These are phyloP conservation scores for Diabrotica balteata DNA, from an alignment of 2,888 invertebrate genomes.

Conservation along the genomic window DNA sequence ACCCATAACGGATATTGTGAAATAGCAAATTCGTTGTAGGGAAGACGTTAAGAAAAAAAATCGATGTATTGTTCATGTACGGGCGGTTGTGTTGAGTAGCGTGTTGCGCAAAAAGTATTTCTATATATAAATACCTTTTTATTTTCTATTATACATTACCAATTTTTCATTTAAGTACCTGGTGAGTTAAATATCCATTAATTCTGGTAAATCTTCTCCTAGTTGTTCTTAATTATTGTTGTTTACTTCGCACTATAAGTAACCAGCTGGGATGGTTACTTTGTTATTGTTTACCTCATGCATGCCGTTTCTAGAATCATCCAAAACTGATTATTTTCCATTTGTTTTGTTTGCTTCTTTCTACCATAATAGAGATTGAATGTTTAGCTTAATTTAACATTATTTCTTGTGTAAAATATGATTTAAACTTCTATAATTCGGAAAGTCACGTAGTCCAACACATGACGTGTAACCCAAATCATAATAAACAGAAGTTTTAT, in stretches of 20 bases:
- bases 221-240: background rate
- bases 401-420: constrained; percentile 1
- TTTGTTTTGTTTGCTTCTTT: background rate
- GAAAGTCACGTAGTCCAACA: constrained; percentile 33
- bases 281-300: constrained; percentile 49
- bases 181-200: constrained; percentile 26
- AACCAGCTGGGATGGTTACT: constrained; percentile 45
- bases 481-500: constrained; percentile 19
- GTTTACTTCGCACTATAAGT: constrained; percentile 9
- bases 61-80: constrained; percentile 48
- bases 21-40: constrained; percentile 2
- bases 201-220: background rate
- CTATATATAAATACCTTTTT: constrained; percentile 28
- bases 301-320: constrained; percentile 35
- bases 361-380: background rate
- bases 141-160: constrained; percentile 21
- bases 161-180: constrained; percentile 16
- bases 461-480: constrained; percentile 36
- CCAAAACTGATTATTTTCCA: constrained; percentile 16
- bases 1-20: background rate
- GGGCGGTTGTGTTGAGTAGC: constrained; percentile 49
- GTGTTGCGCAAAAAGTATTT: constrained; percentile 55
- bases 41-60: constrained; percentile 33
- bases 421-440: constrained; percentile 9
- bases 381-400: background rate